A percentile compares a stretch with the other conserved stretches of the same genome.
Conservation (phyloP, 2,113 vertebrate genomes). For the Ahaetulla prasina region DNA sequence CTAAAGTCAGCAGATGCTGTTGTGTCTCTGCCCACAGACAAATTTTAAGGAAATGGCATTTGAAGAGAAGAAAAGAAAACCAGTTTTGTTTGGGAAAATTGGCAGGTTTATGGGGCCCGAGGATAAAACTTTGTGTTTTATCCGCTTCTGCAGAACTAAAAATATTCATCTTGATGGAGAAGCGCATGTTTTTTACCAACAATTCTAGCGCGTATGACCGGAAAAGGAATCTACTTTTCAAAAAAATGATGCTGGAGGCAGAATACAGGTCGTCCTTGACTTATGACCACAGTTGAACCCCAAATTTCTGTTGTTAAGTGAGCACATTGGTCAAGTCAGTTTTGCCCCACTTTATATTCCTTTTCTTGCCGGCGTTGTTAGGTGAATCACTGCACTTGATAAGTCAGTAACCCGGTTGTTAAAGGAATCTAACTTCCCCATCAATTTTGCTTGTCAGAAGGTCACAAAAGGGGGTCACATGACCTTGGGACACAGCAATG, state of each 20-base stretch:
- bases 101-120: not conserved
- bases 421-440: no score
- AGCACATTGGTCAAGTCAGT: no score
- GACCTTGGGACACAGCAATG: no score
- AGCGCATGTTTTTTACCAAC: not conserved
- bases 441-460: no score
- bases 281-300: no score
- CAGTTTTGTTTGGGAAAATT: not conserved
- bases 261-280: not conserved
- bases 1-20: constrained; percentile 4
- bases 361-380: no score
- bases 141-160: not conserved
- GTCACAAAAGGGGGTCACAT: no score
- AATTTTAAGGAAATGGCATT: not conserved
- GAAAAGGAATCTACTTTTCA: not conserved
- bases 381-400: no score
- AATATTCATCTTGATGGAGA: not conserved
- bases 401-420: no score
- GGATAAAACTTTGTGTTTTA: constrained; percentile 4
- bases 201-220: not conserved
- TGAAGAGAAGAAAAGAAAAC: not conserved
- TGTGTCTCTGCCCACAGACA: constrained; percentile 1
- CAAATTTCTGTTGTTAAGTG: no score
- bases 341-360: no score
- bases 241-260: not conserved